phyloP scores from a whole-genome alignment of 2,797 vertebrate genomes.

The Sebastes minor region DNA sequence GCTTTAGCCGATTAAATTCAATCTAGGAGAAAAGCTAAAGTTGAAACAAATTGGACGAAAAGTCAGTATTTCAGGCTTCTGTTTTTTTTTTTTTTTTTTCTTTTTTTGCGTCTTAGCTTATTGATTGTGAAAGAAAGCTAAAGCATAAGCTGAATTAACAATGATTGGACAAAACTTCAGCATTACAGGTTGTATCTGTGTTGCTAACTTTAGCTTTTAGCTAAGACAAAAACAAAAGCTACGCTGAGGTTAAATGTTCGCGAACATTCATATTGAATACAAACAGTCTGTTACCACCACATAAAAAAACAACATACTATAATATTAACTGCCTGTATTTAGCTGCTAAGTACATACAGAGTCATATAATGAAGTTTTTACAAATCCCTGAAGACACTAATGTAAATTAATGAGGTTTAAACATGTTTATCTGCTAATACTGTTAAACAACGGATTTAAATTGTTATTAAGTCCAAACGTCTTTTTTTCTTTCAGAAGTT shows the following conservation, averaged over 20 bases:
- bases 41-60: background rate
- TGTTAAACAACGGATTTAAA: background rate
- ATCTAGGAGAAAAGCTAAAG: background rate
- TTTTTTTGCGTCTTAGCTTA: background rate
- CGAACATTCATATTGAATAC: slow-evolving; percentile 31
- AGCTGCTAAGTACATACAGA: slow-evolving; percentile 18
- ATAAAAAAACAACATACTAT: background rate
- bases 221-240: background rate
- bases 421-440: background rate
- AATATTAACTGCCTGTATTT: slow-evolving; percentile 20
- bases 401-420: slow-evolving; percentile 5
- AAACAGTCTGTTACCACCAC: slow-evolving; percentile 21
- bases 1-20: background rate
- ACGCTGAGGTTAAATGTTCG: background rate
- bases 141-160: background rate
- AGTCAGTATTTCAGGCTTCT: background rate
- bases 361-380: slow-evolving; percentile 4
- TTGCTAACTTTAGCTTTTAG: background rate
- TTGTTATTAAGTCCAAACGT: background rate
- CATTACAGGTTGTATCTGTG: background rate
- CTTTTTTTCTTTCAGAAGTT: too few relatives aligned
- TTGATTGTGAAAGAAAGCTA: background rate
- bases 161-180: background rate
- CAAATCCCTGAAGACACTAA: slow-evolving; percentile 50
- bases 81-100: fast-evolving